phyloP scores from a whole-genome alignment of 1,140 invertebrate species.

The Spodoptera litura region DNA sequence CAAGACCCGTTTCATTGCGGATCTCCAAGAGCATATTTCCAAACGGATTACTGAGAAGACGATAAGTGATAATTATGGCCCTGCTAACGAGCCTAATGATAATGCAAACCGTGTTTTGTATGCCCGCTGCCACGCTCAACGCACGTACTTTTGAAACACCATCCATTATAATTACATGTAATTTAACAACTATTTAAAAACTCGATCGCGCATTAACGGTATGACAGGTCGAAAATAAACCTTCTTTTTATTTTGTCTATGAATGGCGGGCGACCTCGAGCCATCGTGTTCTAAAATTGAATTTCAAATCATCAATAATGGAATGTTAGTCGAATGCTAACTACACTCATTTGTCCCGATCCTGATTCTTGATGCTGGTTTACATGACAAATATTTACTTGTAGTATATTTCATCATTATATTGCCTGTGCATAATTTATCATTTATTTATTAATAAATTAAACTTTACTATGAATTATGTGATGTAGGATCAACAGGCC shows the following conservation, averaged over 20 bases:
- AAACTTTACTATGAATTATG: too few relatives aligned
- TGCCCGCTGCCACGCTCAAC: slow-evolving; percentile 4
- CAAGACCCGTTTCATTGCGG: not conserved
- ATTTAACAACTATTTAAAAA: slow-evolving; percentile 33
- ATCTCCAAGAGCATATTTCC: slow-evolving; percentile 16
- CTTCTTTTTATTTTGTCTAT: slow-evolving; percentile 9
- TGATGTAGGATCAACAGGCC: too few relatives aligned
- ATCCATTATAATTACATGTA: slow-evolving; percentile 33
- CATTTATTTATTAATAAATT: too few relatives aligned
- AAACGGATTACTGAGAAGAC: slow-evolving; percentile 44
- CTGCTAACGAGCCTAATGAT: slow-evolving; percentile 64
- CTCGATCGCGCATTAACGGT: slow-evolving; percentile 11
- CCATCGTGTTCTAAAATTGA: slow-evolving; percentile 9
- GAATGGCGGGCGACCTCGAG: not conserved
- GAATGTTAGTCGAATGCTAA: slow-evolving; percentile 4
- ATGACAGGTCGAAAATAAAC: slow-evolving; percentile 32
- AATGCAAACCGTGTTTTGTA: slow-evolving; percentile 47
- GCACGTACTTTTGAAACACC: slow-evolving; percentile 20
- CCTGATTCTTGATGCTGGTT: not conserved
- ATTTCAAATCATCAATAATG: slow-evolving; percentile 14
- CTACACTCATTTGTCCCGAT: not conserved
- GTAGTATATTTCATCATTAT: too few relatives aligned
- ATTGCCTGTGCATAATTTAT: too few relatives aligned
- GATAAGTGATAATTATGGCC: slow-evolving; percentile 61
- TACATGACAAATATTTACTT: not conserved